Conservation (phyloP, 2,113 vertebrate genomes). For the Cochlearius cochlearius region DNA sequence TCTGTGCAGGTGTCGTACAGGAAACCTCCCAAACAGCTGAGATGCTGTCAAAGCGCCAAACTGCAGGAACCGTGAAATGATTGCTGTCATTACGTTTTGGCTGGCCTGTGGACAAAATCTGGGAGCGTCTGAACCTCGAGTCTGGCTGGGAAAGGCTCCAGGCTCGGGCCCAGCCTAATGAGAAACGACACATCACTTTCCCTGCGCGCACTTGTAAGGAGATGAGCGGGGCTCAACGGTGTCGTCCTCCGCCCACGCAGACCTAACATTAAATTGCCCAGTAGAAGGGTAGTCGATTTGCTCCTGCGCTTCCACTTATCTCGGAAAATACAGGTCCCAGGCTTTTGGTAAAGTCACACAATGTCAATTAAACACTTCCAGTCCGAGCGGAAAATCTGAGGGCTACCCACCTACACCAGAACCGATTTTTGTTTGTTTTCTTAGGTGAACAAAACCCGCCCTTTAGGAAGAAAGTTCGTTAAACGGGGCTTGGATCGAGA, state of each 20-base stretch:
- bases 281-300: not conserved
- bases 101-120: not conserved
- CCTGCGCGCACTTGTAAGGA: not conserved
- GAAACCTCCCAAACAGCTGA: not conserved
- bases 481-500: not conserved
- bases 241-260: not conserved
- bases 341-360: not conserved
- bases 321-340: not conserved
- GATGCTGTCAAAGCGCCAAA: not conserved
- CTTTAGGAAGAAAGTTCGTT: not conserved
- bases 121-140: not conserved
- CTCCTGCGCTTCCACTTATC: not conserved
- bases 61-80: not conserved
- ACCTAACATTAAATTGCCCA: not conserved
- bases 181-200: not conserved
- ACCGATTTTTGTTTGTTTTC: not conserved
- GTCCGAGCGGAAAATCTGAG: not conserved
- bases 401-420: not conserved
- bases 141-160: not conserved
- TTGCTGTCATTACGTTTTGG: not conserved
- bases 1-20: not conserved
- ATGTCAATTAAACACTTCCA: constrained; percentile 1
- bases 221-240: not conserved
- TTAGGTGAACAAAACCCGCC: not conserved
- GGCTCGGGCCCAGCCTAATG: not conserved